Percentiles rank a stretch among this genome's conserved stretches.
These are phyloP conservation scores for Oplegnathus fasciatus DNA, from an alignment of 2,113 vertebrate genomes.

Conservation along the genomic window DNA sequence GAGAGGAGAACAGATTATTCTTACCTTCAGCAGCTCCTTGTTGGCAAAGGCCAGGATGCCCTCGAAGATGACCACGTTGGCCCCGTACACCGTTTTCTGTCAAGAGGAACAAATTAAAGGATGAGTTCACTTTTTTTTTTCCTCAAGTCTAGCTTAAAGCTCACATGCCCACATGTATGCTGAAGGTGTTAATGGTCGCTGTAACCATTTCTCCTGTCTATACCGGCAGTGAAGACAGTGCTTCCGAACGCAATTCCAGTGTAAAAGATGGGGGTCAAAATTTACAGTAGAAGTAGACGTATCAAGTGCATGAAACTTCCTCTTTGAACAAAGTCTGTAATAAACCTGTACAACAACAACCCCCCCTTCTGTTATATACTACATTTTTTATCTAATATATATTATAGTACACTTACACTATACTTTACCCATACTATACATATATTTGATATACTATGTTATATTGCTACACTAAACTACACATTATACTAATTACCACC, in stretches of 20 bases:
- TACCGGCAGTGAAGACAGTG: background rate
- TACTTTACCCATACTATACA: no score
- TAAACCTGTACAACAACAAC: background rate
- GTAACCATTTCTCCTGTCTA: no score
- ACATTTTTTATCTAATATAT: no score
- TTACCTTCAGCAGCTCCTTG: constrained; percentile 93
- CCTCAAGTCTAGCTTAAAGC: no score
- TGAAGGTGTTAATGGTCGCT: no score
- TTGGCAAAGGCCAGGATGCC: constrained; percentile 93
- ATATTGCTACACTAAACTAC: no score
- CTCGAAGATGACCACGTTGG: constrained; percentile 93
- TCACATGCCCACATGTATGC: background rate
- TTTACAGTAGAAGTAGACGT: no score
- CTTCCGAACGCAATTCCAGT: background rate
- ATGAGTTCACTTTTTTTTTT: background rate
- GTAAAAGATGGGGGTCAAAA: background rate
- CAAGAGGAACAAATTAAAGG: background rate
- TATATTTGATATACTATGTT: no score
- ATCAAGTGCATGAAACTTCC: background rate
- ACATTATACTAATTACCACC: no score
- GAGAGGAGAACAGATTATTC: background rate
- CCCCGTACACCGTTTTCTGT: constrained; percentile 93
- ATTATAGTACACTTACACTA: no score
- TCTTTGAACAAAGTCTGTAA: background rate
- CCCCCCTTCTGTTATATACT: no score